Evolutionary conservation across 2,113 vertebrate genomes (phyloP).

Genomic region (Seriola rivoliana): DNA sequence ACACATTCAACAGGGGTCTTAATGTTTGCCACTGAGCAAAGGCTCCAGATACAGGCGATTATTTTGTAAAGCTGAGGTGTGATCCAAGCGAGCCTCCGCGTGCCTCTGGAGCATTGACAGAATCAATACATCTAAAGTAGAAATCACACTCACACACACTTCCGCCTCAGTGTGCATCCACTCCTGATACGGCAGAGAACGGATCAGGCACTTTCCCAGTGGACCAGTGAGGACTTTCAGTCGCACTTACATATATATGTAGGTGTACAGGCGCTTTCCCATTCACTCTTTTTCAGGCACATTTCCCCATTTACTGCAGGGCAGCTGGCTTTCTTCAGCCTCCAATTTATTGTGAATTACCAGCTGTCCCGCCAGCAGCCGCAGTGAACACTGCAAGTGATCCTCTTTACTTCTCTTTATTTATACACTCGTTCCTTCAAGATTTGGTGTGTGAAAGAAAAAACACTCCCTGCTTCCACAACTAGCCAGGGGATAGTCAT

Average conservation of each 20-base stretch:
- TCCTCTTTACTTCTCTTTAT: constrained; percentile 62
- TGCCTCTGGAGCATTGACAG: constrained; percentile 72
- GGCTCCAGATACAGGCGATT: constrained; percentile 56
- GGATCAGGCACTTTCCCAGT: constrained; percentile 41
- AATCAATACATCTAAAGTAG: constrained; percentile 82
- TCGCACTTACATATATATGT: constrained; percentile 26
- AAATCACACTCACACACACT: constrained; percentile 73
- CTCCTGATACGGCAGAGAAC: constrained; percentile 13
- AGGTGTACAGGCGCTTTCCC: not conserved
- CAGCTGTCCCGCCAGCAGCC: constrained; percentile 58
- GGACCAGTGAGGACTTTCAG: constrained; percentile 37
- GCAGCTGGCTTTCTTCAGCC: constrained; percentile 53
- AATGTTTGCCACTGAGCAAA: constrained; percentile 5
- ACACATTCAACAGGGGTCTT: constrained; percentile 3
- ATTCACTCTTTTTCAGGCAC: constrained; percentile 16
- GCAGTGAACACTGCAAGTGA: constrained; percentile 39
- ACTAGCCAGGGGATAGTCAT: constrained; percentile 11
- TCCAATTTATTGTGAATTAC: constrained; percentile 76
- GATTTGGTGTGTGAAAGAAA: constrained; percentile 35
- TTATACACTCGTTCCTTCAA: constrained; percentile 58
- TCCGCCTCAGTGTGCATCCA: constrained; percentile 45
- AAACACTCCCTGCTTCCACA: constrained; percentile 4
- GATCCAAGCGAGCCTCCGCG: constrained; percentile 48
- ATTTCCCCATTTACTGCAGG: constrained; percentile 32
- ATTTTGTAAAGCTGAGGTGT: constrained; percentile 68